Evolutionary conservation across 2,888 invertebrate genomes (phyloP).

Genomic region (Psococerastis gibbosa): DNA sequence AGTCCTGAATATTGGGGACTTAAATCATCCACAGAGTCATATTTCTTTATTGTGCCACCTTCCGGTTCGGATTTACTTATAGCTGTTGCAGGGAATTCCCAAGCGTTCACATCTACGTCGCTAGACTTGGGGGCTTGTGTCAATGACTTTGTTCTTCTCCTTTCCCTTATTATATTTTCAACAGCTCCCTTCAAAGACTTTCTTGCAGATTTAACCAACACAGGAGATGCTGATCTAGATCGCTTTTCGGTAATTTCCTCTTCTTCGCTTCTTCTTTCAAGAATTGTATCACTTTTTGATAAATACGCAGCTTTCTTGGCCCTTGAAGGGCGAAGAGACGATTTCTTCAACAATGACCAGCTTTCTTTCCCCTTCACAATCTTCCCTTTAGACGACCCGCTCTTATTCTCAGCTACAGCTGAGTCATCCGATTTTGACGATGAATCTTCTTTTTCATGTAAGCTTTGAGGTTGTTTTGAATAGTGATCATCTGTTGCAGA

Average conservation of each 20-base stretch:
- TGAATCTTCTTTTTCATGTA: not conserved
- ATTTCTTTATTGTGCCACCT: conserved; percentile 33
- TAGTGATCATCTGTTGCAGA: not conserved
- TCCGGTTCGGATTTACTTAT: not conserved
- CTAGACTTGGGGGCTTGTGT: not conserved
- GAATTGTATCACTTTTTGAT: conserved; percentile 3
- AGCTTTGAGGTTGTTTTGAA: not conserved
- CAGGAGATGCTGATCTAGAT: not conserved
- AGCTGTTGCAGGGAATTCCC: conserved; percentile 4
- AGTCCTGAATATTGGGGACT: conserved; percentile 73
- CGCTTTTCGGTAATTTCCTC: not conserved
- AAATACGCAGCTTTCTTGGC: not conserved
- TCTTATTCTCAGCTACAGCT: not conserved
- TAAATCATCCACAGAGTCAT: conserved; percentile 67
- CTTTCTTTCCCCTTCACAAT: too few species aligned
- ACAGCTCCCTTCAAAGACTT: conserved; percentile 3
- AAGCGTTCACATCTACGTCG: conserved; percentile 5
- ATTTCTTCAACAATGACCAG: not conserved
- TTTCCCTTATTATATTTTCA: not conserved
- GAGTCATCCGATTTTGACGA: not conserved
- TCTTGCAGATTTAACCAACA: not conserved
- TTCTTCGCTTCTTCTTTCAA: conserved; percentile 1
- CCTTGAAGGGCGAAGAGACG: not conserved
- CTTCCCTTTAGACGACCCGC: too few species aligned
- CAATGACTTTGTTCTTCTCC: conserved; percentile 5